A percentile compares a stretch with the other conserved stretches of the same genome.
Evolutionary conservation across 2,113 vertebrate genomes (phyloP).

Genomic region (Perca fluviatilis): DNA sequence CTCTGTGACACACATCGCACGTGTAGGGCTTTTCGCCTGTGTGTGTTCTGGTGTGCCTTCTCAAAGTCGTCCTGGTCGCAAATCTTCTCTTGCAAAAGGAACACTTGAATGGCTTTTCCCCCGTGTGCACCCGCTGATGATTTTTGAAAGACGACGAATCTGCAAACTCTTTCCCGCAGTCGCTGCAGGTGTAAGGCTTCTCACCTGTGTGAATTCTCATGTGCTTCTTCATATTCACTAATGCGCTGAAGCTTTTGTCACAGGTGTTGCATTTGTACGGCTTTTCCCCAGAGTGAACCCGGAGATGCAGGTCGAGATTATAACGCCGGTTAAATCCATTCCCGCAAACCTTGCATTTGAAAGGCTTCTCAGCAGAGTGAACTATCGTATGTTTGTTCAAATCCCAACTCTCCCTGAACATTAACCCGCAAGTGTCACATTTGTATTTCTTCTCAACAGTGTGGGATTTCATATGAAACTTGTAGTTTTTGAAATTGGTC

Average conservation of each 20-base stretch:
- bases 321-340: conserved; percentile 47
- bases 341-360: conserved; percentile 56
- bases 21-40: conserved; percentile 61
- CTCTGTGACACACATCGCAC: conserved; percentile 47
- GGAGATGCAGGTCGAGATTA: conserved; percentile 48
- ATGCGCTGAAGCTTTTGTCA: conserved; percentile 46
- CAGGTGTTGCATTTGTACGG: conserved; percentile 56
- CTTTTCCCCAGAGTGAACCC: conserved; percentile 69
- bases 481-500: conserved; percentile 66
- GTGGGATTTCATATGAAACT: conserved; percentile 68
- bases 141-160: conserved; percentile 55
- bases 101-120: conserved; percentile 67
- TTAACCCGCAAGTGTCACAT: conserved; percentile 58
- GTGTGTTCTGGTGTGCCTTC: conserved; percentile 53
- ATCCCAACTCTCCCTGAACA: conserved; percentile 69
- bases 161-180: conserved; percentile 55
- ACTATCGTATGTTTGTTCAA: conserved; percentile 58
- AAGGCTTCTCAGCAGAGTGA: conserved; percentile 58
- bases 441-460: conserved; percentile 61
- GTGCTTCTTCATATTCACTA: conserved; percentile 63
- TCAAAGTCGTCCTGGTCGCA: conserved; percentile 41
- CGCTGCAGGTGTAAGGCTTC: conserved; percentile 61
- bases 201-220: conserved; percentile 60
- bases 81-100: conserved; percentile 52
- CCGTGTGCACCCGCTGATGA: conserved; percentile 60